phyloP scores from a whole-genome alignment of 1,140 invertebrate species.

The Bombus confusus region DNA sequence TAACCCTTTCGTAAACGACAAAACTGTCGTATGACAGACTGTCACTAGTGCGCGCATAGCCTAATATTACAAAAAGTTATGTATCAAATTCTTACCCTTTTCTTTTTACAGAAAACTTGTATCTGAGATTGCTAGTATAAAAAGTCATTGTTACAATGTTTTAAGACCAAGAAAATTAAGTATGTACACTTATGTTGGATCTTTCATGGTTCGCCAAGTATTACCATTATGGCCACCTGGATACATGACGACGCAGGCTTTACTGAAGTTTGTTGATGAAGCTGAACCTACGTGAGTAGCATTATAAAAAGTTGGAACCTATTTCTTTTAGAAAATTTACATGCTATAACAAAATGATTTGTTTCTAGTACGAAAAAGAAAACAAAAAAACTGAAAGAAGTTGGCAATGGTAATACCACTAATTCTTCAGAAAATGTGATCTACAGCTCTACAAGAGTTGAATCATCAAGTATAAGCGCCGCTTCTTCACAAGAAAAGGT shows the following conservation, averaged over 20 bases:
- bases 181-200: conserved; percentile 83
- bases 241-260: conserved; percentile 81
- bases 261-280: conserved; percentile 73
- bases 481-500: conserved; percentile 57
- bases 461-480: conserved; percentile 47
- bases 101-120: conserved; percentile 72
- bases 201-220: conserved; percentile 83
- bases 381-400: conserved; percentile 71
- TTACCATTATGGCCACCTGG: conserved; percentile 84
- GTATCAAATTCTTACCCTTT: conserved; percentile 1
- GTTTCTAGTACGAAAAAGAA: conserved; percentile 75
- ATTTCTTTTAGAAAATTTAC: conserved; percentile 5
- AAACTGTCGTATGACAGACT: no score
- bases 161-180: conserved; percentile 82
- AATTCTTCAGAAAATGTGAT: conserved; percentile 38
- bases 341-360: conserved; percentile 32
- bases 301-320: conserved; percentile 2
- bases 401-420: conserved; percentile 44
- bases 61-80: background rate
- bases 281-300: conserved; percentile 73
- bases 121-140: conserved; percentile 72
- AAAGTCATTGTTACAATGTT: conserved; percentile 75
- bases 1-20: no score
- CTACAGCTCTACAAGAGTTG: conserved; percentile 48
- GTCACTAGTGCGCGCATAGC: no score